Conservation (phyloP, 2,113 vertebrate genomes). For the Mellivora capensis region DNA sequence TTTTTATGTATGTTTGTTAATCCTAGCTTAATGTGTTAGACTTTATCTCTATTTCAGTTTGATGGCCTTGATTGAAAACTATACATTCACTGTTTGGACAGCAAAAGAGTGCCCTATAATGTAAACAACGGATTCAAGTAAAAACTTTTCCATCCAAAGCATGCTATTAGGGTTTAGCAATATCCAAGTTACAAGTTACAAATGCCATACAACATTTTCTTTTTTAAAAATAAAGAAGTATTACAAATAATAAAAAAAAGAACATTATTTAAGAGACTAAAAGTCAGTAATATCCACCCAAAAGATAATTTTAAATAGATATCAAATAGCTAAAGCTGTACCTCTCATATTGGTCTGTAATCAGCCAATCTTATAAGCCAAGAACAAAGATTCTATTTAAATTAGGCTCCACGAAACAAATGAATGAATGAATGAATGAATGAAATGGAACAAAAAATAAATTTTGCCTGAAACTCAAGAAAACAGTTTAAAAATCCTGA, state of each 20-base stretch:
- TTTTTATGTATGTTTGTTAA: constrained; percentile 36
- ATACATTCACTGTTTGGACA: background rate
- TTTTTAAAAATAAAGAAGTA: constrained; percentile 26
- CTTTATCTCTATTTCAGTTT: constrained; percentile 28
- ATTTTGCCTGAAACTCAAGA: constrained; percentile 18
- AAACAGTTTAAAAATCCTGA: background rate
- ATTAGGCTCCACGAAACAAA: background rate
- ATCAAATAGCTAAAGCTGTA: constrained; percentile 33
- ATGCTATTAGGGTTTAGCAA: background rate
- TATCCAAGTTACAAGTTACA: background rate
- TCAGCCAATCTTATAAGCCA: constrained; percentile 16
- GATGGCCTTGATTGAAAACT: background rate
- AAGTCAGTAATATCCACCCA: background rate
- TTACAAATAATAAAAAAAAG: background rate
- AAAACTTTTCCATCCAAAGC: background rate
- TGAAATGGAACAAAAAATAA: background rate
- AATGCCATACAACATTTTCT: background rate
- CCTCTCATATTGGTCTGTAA: background rate
- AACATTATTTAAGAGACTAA: background rate
- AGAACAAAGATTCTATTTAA: background rate
- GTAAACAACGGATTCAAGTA: background rate
- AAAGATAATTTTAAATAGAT: background rate
- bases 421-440: background rate
- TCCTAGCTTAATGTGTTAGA: constrained; percentile 6
- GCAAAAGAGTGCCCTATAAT: background rate